These are phyloP conservation scores for Vulpes lagopus DNA, from an alignment of 2,113 vertebrate genomes.

Conservation along the genomic window DNA sequence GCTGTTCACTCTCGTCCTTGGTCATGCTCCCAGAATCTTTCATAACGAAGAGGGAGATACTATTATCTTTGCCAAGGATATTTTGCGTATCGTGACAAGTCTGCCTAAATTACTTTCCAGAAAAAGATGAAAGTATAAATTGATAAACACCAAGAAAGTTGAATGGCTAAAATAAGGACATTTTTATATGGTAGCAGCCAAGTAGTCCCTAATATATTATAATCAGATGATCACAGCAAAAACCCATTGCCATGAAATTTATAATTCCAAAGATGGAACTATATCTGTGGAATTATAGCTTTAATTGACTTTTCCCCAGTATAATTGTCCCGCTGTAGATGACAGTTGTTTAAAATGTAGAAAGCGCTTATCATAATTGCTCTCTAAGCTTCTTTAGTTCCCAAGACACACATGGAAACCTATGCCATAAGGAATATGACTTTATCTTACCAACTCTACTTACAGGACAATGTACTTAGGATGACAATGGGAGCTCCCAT, in stretches of 20 bases:
- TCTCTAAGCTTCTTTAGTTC: slow-evolving; percentile 36
- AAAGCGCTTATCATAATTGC: slow-evolving; percentile 1
- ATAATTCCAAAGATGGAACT: too few species aligned
- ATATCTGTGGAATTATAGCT: not conserved
- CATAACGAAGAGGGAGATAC: not conserved
- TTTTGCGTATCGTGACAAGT: not conserved
- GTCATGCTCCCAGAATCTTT: not conserved
- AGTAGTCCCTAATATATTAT: not conserved
- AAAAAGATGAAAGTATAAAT: not conserved
- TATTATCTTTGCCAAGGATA: not conserved
- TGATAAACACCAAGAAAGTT: not conserved
- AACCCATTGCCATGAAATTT: not conserved
- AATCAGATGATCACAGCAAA: not conserved
- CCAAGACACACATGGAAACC: not conserved
- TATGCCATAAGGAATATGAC: not conserved
- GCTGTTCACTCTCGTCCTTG: not conserved
- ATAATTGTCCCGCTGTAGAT: not conserved
- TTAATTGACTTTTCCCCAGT: not conserved
- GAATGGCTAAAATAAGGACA: not conserved
- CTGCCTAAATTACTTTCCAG: not conserved
- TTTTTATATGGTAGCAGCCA: not conserved
- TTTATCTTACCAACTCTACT: slow-evolving; percentile 43
- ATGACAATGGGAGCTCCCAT: not conserved
- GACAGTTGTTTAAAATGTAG: not conserved
- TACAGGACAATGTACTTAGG: not conserved